Evolutionary conservation across 2,797 vertebrate genomes (phyloP).

Genomic region (Neopelma chrysocephalum): DNA sequence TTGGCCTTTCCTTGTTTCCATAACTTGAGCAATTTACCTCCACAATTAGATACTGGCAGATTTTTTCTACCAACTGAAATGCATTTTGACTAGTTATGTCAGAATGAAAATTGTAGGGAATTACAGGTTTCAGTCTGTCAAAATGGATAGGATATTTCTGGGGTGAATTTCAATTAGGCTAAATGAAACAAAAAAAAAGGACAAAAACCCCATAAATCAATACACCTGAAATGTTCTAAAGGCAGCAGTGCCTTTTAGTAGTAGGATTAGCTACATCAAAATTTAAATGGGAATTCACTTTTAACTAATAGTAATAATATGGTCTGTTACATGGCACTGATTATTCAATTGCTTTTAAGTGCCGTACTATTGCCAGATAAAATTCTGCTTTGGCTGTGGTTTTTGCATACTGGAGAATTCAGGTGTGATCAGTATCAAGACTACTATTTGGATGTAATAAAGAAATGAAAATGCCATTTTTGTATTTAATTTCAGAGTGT

Average conservation of each 20-base stretch:
- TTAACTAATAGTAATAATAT: neutral
- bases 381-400: neutral
- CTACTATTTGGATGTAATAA: neutral
- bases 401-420: neutral
- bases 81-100: conserved; percentile 8
- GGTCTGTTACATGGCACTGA: neutral
- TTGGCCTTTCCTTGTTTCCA: neutral
- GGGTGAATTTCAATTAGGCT: neutral
- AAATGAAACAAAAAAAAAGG: neutral
- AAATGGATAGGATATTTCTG: neutral
- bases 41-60: neutral
- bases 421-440: neutral
- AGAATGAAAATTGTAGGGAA: neutral
- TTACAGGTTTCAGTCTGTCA: conserved; percentile 1
- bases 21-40: neutral
- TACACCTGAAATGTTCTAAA: neutral
- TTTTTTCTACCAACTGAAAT: conserved; percentile 22
- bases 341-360: neutral
- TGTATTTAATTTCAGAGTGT: neutral
- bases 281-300: neutral
- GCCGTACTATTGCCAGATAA: neutral
- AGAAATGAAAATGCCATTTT: neutral
- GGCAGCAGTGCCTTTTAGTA: neutral
- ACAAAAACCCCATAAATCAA: neutral
- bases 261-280: neutral